A percentile compares a stretch with the other conserved stretches of the same genome.
Conservation (phyloP, 2,113 vertebrate species). For the Dicentrarchus labrax region DNA sequence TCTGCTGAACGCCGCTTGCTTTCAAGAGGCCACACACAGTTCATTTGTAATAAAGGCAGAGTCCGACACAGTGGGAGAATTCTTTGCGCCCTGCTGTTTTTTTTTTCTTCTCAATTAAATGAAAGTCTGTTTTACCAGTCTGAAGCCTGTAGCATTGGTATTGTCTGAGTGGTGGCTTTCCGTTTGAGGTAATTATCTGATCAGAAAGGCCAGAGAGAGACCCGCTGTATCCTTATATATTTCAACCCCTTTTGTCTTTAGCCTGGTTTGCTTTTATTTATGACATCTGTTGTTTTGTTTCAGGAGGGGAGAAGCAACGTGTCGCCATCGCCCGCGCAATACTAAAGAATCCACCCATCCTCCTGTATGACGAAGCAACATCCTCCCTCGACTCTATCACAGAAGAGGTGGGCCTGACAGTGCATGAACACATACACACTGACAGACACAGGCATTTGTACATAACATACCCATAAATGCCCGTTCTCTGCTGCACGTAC, state of each 20-base stretch:
- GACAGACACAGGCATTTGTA: conserved; percentile 27
- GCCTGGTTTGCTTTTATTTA: conserved; percentile 19
- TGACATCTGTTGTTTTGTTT: conserved; percentile 43
- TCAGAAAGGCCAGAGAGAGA: conserved; percentile 11
- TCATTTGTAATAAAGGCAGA: conserved; percentile 65
- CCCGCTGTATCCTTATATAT: neutral
- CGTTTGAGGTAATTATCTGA: conserved; percentile 51
- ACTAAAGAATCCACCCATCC: conserved; percentile 93
- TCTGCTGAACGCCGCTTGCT: conserved; percentile 53
- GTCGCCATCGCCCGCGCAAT: conserved; percentile 96
- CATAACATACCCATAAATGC: conserved; percentile 29
- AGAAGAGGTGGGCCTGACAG: conserved; percentile 90
- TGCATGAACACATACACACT: neutral
- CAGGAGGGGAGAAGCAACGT: conserved; percentile 98
- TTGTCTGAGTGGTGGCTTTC: conserved; percentile 20
- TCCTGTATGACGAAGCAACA: conserved; percentile 97
- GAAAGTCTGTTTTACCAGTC: conserved; percentile 36
- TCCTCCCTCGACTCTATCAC: conserved; percentile 99
- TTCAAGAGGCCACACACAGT: conserved; percentile 67
- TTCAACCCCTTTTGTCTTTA: conserved; percentile 12
- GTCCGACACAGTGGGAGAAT: conserved; percentile 49
- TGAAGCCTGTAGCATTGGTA: conserved; percentile 16
- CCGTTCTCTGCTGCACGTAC: conserved; percentile 3
- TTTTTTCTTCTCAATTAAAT: conserved; percentile 60
- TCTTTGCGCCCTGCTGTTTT: conserved; percentile 63